Evolutionary conservation across 2,797 vertebrate species (phyloP), one percentile per base, ranked within the genome.

Genomic region (Intellagama lesueurii): DNA sequence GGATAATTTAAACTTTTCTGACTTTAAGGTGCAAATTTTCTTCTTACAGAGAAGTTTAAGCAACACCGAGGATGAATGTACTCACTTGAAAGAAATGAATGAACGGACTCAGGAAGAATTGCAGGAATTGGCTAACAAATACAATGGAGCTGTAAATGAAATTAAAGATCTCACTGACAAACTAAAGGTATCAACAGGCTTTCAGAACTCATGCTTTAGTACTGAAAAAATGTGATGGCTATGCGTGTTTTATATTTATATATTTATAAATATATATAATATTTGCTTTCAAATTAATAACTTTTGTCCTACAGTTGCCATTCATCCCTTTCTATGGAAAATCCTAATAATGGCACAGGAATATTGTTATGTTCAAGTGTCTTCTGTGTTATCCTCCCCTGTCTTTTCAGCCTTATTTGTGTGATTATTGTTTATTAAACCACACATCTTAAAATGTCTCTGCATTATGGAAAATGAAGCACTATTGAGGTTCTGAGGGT

Each of bases 31-130:
- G 4, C 24, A 60, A 81, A 30, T 73, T 87, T 88, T 93, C 6
- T 40, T 90, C 56, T 97, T 96, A 6, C 97, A 99, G 99, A 96
- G 99, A 93, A 98, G 98, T 81, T 98, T 99, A 93, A 99, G 99
- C 94, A 99, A 99, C 96, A 99, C 99, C 0, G 99, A 99, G 96
- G 99, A 99, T 90, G 99, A 99, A 97, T 99, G 99, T 97, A 99
- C 99, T 70, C 99, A 99, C 94, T 97, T 99, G 95, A 99, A 98
- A 97, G 99, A 99, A 96, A 99, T 99, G 98, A 99, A 99, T 28
- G 98, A 99, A 91, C 95, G 98, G 94, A 97, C 98, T 94, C 98
- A 99, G 96, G 99, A 99, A 95, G 99, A 99, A 97, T 97, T 99
- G 89, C 95, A 97, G 94, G 99, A 99, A 96, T 97, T 99, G 92